Percentiles rank a stretch among this genome's conserved stretches.
phyloP scores from a whole-genome alignment of 64 coral and sea anemone species.

The Montipora capricornis region DNA sequence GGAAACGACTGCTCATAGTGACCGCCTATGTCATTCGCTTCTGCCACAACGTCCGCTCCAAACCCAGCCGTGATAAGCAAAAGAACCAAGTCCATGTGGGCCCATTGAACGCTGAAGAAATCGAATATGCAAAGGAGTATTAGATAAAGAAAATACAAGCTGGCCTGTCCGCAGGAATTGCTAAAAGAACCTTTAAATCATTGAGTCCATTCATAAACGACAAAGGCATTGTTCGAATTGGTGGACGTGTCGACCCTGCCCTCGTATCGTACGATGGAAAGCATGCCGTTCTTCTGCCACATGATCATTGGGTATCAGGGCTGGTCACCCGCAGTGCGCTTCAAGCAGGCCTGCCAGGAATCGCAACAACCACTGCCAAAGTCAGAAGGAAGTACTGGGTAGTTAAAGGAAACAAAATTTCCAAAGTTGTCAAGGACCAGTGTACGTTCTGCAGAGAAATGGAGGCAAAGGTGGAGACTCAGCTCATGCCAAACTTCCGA shows the following conservation, averaged over 20 bases:
- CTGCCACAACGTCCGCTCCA: conserved; percentile 6
- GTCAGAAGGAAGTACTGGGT: conserved; percentile 66
- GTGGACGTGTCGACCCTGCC: conserved; percentile 46
- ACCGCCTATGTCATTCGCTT: conserved; percentile 34
- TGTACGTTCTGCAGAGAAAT: conserved; percentile 42
- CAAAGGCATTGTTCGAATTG: conserved; percentile 64
- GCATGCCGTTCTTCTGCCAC: conserved; percentile 26
- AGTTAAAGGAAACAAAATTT: conserved; percentile 22
- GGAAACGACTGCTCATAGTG: conserved; percentile 51
- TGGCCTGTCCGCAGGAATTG: conserved; percentile 38
- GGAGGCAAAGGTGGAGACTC: conserved; percentile 6
- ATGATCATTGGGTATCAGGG: conserved; percentile 44
- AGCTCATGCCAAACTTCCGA: conserved; percentile 59
- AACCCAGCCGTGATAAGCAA: conserved; percentile 1
- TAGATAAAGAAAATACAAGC: conserved; percentile 66
- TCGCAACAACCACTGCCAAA: conserved; percentile 58
- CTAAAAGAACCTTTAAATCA: conserved; percentile 53
- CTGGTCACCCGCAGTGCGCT: conserved; percentile 48
- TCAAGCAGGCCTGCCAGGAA: conserved; percentile 30
- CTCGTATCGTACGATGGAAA: conserved; percentile 59
- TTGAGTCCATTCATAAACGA: conserved; percentile 67
- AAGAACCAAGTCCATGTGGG: conserved; percentile 46
- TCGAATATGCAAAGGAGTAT: conserved; percentile 59
- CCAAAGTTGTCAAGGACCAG: conserved; percentile 25
- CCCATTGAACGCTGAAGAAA: conserved; percentile 63